Conservation (phyloP, 2,888 invertebrate genomes). For the Diarsia dahlii region DNA sequence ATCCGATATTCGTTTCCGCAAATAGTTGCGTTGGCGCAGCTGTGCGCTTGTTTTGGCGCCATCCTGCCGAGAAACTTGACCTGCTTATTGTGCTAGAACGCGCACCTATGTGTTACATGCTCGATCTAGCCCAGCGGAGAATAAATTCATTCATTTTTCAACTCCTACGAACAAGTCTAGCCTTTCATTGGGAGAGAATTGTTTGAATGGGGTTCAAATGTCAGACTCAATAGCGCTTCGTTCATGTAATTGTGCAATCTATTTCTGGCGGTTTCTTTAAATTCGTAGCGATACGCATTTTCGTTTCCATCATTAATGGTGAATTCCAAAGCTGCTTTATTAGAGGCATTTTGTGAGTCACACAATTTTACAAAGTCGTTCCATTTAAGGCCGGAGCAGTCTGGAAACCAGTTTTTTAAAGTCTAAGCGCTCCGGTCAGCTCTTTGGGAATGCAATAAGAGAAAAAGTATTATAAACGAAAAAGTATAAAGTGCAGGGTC, state of each 20-base stretch:
- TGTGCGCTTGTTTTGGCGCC: slow-evolving; percentile 80
- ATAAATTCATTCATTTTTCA: slow-evolving; percentile 63
- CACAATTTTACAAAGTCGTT: slow-evolving; percentile 71
- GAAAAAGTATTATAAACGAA: slow-evolving; percentile 80
- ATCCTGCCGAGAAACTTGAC: slow-evolving; percentile 77
- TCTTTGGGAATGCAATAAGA: slow-evolving; percentile 87
- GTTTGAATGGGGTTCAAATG: slow-evolving; percentile 55
- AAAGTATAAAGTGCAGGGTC: slow-evolving; percentile 65
- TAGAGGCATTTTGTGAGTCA: slow-evolving; percentile 64
- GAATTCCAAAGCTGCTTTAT: slow-evolving; percentile 47
- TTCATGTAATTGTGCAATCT: slow-evolving; percentile 50
- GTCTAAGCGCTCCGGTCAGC: slow-evolving; percentile 84
- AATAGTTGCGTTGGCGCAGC: slow-evolving; percentile 81
- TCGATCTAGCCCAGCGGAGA: slow-evolving; percentile 46
- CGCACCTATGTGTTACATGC: slow-evolving; percentile 55
- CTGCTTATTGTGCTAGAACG: slow-evolving; percentile 70
- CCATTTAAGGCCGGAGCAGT: slow-evolving; percentile 64
- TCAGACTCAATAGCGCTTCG: slow-evolving; percentile 45
- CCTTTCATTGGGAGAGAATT: slow-evolving; percentile 55
- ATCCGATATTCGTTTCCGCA: slow-evolving; percentile 79
- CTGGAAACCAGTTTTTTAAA: slow-evolving; percentile 81
- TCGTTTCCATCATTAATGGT: slow-evolving; percentile 2
- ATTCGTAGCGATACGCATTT: slow-evolving; percentile 4
- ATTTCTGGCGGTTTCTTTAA: slow-evolving; percentile 30
- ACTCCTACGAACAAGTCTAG: slow-evolving; percentile 51